These are phyloP conservation scores for Hybos culiciformis DNA, from an alignment of 2,888 invertebrate genomes.

Conservation along the genomic window DNA sequence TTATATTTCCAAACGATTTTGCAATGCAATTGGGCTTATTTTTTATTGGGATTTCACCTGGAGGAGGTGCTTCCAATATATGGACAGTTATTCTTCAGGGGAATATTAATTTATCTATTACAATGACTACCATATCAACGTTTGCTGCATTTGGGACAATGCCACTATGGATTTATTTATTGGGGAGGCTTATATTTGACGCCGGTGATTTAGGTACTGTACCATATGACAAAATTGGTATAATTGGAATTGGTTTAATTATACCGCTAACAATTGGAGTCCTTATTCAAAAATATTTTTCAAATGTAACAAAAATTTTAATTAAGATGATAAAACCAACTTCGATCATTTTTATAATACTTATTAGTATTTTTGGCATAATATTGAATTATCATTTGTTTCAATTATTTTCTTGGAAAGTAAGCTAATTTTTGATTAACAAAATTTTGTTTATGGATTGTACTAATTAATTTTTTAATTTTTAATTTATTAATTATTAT, in stretches of 20 bases:
- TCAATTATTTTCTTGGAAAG: constrained; percentile 75
- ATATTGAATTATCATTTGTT: constrained; percentile 83
- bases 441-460: constrained; percentile 2
- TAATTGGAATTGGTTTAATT: constrained; percentile 59
- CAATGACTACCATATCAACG: constrained; percentile 89
- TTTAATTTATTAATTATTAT: constrained; percentile 10
- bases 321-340: constrained; percentile 74
- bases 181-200: constrained; percentile 63
- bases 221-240: constrained; percentile 64
- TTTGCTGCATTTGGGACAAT: constrained; percentile 82
- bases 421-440: constrained; percentile 36
- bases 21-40: constrained; percentile 68
- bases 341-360: constrained; percentile 61
- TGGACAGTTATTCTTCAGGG: constrained; percentile 88
- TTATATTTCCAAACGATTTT: constrained; percentile 49
- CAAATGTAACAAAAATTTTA: constrained; percentile 52
- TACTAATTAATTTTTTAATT: too few relatives aligned
- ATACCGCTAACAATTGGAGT: constrained; percentile 58
- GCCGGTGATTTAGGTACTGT: constrained; percentile 56
- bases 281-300: constrained; percentile 51
- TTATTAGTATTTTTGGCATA: constrained; percentile 76
- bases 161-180: constrained; percentile 81
- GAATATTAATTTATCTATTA: constrained; percentile 82
- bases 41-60: constrained; percentile 75
- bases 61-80: constrained; percentile 93